Base-by-base conservation (phyloP, 2,113 vertebrate genomes). In the Hydrochoerus hydrochaeris region DNA sequence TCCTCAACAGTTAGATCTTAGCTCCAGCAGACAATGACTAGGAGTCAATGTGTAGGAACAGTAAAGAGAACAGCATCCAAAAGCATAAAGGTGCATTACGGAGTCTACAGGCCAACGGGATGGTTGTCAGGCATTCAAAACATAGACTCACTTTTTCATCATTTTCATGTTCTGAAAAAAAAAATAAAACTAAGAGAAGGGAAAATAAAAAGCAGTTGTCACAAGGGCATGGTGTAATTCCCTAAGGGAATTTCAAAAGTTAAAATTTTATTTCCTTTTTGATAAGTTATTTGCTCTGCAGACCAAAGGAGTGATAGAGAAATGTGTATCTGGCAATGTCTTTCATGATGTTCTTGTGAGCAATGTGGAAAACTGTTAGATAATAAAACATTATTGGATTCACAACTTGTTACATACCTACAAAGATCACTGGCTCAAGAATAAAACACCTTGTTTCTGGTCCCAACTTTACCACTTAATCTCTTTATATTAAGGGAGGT, bases 221-320 rank as follows among this genome's bases (percentile, higher is more conserved):
- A 91, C 5, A 52, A 81, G 46, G 30, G 69, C 16, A n/a, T 52
- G 91, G 30, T 49, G 90, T 38, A 49, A 35, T 90, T 82, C 52
- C 13, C 16, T 32, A 73, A 60, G 12, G 14, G 30, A 10, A 95
- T 75, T 52, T 11, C 94, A 26, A 88, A 96, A 85, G 83, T 63
- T 69, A 93, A 93, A 90, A 69, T 19, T 95, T 83, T n/a, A 80
- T 93, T 93, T 85, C 22, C n/a, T 94, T 80, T 87, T 52, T 84
- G 71, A 49, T 80, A 92, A 90, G 35, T 71, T 62, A 78, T 6
- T 38, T 95, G 82, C n/a, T 20, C 75, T 84, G 30, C 73, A 44
- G 52, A 82, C 73, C 57, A 94, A 60, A 88, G 67, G 26, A 75
- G 12, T 32, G 54, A 80, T 57, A 94, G 41, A 96, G 63, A 73